These are phyloP conservation scores for Seira musarum DNA, from an alignment of 2,888 invertebrate species.

Conservation along the genomic window DNA sequence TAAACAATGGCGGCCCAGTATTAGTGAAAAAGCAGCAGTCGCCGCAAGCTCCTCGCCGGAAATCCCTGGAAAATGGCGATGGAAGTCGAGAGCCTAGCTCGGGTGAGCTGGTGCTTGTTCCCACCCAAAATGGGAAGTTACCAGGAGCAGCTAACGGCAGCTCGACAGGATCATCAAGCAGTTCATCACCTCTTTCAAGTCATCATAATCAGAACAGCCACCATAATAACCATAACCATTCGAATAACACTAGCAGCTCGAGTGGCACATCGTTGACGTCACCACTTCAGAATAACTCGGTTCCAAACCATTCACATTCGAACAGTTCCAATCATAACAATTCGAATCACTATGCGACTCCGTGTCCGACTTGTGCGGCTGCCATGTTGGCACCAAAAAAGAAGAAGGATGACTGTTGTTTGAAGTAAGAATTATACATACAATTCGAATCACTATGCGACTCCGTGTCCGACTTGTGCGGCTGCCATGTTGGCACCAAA, in stretches of 20 bases:
- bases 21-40: slow-evolving; percentile 67
- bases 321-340: slow-evolving; percentile 64
- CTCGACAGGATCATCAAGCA: slow-evolving; percentile 56
- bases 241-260: slow-evolving; percentile 60
- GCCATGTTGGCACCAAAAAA: slow-evolving; percentile 64
- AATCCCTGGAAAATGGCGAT: slow-evolving; percentile 67
- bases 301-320: slow-evolving; percentile 56
- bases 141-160: slow-evolving; percentile 51
- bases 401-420: slow-evolving; percentile 69
- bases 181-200: slow-evolving; percentile 58
- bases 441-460: slow-evolving; percentile 61
- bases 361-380: slow-evolving; percentile 64
- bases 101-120: slow-evolving; percentile 59
- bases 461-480: slow-evolving; percentile 64
- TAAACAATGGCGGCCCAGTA: slow-evolving; percentile 69
- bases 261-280: slow-evolving; percentile 51
- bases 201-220: slow-evolving; percentile 60
- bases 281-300: slow-evolving; percentile 57
- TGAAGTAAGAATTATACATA: slow-evolving; percentile 61
- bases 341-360: slow-evolving; percentile 61
- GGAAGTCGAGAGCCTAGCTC: slow-evolving; percentile 56
- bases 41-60: slow-evolving; percentile 65
- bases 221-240: slow-evolving; percentile 65
- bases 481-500: slow-evolving; percentile 62
- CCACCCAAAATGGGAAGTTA: slow-evolving; percentile 63